Base-by-base conservation (phyloP, 2,797 vertebrate species). In the Salarias fasciatus region DNA sequence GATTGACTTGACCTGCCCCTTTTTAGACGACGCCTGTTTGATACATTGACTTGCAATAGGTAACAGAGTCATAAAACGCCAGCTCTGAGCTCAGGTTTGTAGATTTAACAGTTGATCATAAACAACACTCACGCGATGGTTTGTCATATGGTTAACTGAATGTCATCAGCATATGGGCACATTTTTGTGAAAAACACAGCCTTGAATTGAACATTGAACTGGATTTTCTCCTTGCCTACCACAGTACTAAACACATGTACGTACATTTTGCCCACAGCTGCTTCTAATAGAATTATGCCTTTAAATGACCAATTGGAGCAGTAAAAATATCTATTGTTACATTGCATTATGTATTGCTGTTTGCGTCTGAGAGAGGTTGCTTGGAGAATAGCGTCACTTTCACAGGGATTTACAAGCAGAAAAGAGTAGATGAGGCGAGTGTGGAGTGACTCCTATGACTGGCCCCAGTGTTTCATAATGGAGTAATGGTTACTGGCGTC, bases 391-490 rank as follows among this genome's bases (percentile, higher is more conserved):
- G 54, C 45, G 65, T 77, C 72, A 58, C 47, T 52, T 10, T 8
- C 38, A 2, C 36, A 11, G 78, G 77, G 54, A 51, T 69, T 64
- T 33, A 35, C 43, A 33, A 38, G 35, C 57, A 61, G 42, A 45
- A 49, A 41, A 9, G 37, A 63, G 58, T 18, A 40, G 49, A 68
- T n/a, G 36, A 72, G 66, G 47, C 46, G n/a, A 52, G 51, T 40
- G 41, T 44, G 43, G 53, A 2, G 71, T 61, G 60, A 80, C 69
- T 63, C 59, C 47, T 60, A 12, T 86, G 79, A 86, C 49, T 41
- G 24, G 31, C 41, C 18, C 70, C 47, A 42, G 56, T 69, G 69
- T 83, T 57, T 78, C 62, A 69, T 79, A 72, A 76, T 56, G 59
- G 45, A 75, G 69, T 53, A 29, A 2, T 33, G 60, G 48, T 47